Percentiles rank a stretch among this genome's conserved stretches.
phyloP scores from a whole-genome alignment of 2,797 vertebrate genomes.

The Octomys mimax region DNA sequence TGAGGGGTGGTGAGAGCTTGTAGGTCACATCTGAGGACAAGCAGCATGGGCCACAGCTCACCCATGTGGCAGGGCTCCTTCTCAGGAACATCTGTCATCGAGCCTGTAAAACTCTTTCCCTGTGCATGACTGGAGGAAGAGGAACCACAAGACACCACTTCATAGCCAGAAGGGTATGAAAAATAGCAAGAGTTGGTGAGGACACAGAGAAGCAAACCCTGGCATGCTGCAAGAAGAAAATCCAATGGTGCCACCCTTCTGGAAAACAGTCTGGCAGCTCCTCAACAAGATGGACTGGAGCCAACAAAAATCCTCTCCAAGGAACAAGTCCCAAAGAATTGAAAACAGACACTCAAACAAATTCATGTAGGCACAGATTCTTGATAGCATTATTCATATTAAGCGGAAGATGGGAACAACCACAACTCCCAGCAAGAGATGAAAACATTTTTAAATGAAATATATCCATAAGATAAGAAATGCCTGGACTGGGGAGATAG shows the following conservation, averaged over 20 bases:
- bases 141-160: neutral
- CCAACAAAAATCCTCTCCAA: neutral
- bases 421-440: fast-evolving
- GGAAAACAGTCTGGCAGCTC: neutral
- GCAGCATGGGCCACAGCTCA: fast-evolving
- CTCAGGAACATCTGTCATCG: neutral
- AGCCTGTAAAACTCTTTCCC: neutral
- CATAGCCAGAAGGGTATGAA: neutral
- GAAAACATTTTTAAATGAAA: neutral
- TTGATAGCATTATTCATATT: fast-evolving
- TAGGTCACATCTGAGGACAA: neutral
- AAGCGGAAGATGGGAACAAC: neutral
- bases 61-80: neutral
- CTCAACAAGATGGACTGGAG: neutral
- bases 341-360: neutral
- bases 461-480: no score
- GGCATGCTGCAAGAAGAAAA: fast-evolving
- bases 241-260: neutral
- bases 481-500: neutral
- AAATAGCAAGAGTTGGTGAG: neutral
- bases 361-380: neutral
- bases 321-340: neutral
- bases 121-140: neutral
- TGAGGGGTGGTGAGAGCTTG: fast-evolving
- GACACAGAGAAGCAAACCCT: neutral